Percentiles rank a stretch among this genome's conserved stretches.
Conservation (phyloP, 2,113 vertebrate genomes). For the Illadopsis cleaveri region DNA sequence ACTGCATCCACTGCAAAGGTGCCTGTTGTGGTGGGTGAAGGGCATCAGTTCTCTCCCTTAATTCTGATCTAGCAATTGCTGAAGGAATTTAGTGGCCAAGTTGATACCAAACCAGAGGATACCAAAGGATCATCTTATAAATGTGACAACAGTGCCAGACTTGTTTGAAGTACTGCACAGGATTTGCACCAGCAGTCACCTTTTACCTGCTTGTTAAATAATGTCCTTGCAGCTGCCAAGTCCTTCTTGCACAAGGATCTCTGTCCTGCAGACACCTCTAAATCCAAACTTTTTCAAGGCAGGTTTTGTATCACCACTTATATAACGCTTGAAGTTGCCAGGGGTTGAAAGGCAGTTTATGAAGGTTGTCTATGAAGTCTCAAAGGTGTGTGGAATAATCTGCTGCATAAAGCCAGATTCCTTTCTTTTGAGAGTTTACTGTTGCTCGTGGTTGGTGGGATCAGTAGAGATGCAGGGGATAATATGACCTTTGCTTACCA, state of each 20-base stretch:
- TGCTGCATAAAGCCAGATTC: neutral
- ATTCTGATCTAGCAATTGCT: neutral
- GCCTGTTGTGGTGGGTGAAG: neutral
- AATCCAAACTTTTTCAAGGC: neutral
- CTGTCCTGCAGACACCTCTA: neutral
- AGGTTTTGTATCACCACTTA: neutral
- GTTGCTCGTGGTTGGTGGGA: rapidly evolving
- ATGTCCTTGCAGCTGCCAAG: neutral
- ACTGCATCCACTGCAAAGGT: rapidly evolving
- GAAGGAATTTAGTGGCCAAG: neutral
- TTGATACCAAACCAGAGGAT: neutral
- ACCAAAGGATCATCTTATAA: neutral
- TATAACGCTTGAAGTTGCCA: neutral
- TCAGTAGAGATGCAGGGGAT: neutral
- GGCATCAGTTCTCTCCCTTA: neutral
- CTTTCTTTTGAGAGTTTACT: neutral
- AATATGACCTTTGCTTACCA: neutral
- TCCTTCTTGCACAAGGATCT: neutral
- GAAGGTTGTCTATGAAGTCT: neutral
- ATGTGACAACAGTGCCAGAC: neutral
- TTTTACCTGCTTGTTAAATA: neutral
- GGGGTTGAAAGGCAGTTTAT: neutral
- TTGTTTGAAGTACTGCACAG: neutral
- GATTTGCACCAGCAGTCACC: neutral
- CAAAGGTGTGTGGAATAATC: neutral